These are phyloP conservation scores for Cercopithecus petaurista DNA, from an alignment of 2,797 vertebrate genomes.

Conservation along the genomic window DNA sequence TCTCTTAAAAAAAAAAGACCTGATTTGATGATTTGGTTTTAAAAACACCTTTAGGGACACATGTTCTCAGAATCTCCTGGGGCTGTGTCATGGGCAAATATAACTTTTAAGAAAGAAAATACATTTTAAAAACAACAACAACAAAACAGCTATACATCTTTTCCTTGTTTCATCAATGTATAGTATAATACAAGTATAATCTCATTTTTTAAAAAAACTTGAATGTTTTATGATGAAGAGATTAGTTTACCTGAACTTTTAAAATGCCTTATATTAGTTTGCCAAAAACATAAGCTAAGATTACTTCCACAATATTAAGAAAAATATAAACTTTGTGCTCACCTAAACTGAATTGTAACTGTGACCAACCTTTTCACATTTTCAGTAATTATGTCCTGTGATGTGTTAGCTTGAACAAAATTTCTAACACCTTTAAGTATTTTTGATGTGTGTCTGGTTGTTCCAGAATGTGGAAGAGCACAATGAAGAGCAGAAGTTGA, in stretches of 20 bases:
- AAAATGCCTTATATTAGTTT: neutral
- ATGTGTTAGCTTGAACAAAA: neutral
- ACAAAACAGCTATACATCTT: neutral
- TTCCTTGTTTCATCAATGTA: neutral
- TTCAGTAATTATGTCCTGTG: neutral
- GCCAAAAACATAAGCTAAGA: slow-evolving; percentile 25
- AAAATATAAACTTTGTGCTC: neutral
- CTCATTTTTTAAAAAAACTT: neutral
- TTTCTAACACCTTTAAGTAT: neutral
- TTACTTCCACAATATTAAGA: neutral
- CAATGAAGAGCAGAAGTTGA: neutral
- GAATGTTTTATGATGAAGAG: neutral
- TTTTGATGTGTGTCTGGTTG: neutral
- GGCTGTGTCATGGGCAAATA: neutral
- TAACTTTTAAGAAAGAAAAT: neutral
- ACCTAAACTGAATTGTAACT: neutral
- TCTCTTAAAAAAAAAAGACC: neutral
- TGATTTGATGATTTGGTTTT: neutral
- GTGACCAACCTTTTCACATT: neutral
- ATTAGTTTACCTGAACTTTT: slow-evolving; percentile 15
- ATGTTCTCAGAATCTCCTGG: neutral
- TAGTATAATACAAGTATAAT: neutral
- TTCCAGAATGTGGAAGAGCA: slow-evolving; percentile 1
- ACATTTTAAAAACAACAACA: neutral
- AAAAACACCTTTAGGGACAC: neutral